Percentiles rank a stretch among this genome's conserved stretches.
These are phyloP conservation scores for Parazoanthus darwini DNA, from an alignment of 92 coral and sea anemone genomes.

Conservation along the genomic window DNA sequence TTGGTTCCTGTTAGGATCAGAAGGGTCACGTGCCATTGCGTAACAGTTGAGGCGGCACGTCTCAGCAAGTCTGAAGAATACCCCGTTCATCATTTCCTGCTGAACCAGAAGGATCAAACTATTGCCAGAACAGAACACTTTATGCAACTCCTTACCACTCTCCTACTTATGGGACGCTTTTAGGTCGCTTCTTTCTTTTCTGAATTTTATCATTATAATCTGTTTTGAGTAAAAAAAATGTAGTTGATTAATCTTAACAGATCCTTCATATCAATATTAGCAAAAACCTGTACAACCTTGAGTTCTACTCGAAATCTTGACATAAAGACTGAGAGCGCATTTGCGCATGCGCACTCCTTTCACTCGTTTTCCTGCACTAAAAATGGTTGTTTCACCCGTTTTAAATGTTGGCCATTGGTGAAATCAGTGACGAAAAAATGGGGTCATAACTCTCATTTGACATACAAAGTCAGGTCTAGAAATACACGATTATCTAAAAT, in stretches of 20 bases:
- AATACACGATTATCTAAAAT: too few relatives aligned
- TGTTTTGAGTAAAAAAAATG: too few relatives aligned
- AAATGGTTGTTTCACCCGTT: too few relatives aligned
- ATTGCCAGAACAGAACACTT: accelerated
- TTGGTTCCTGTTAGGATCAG: conserved; percentile 13
- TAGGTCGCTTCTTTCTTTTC: not conserved
- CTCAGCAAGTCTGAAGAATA: conserved; percentile 29
- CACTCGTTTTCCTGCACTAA: not conserved
- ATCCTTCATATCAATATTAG: not conserved
- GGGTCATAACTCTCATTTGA: too few relatives aligned
- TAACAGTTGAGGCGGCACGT: conserved; percentile 37
- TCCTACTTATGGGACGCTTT: conserved; percentile 13
- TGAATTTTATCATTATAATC: not conserved
- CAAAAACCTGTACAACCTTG: too few relatives aligned
- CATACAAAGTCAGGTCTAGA: too few relatives aligned
- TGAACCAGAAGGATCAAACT: conserved; percentile 38
- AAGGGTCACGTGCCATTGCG: conserved; percentile 27
- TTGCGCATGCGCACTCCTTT: not conserved
- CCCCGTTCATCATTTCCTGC: conserved; percentile 32
- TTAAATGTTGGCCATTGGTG: not conserved
- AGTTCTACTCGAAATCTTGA: not conserved
- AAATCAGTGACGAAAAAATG: not conserved
- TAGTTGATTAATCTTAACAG: not conserved
- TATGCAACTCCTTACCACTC: not conserved
- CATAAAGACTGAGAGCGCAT: not conserved